phyloP scores from a whole-genome alignment of 2,113 vertebrate genomes.

The Muscicapa adusta region DNA sequence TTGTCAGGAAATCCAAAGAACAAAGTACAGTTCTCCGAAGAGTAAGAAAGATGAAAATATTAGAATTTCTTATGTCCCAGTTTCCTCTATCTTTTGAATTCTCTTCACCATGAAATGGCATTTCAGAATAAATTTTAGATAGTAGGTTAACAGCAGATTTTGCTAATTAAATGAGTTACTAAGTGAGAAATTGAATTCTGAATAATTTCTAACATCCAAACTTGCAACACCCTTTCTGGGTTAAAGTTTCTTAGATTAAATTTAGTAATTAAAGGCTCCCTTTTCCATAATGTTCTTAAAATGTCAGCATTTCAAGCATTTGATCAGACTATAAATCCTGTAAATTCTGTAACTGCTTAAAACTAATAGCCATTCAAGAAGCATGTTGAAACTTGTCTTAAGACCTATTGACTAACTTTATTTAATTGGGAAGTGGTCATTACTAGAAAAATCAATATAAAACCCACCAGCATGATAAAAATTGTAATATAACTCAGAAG shows the following conservation, averaged over 20 bases:
- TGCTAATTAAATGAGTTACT: neutral
- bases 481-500: neutral
- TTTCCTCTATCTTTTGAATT: neutral
- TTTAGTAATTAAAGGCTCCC: neutral
- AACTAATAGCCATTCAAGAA: neutral
- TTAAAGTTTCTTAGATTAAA: neutral
- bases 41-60: neutral
- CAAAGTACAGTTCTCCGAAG: neutral
- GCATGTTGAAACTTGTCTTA: neutral
- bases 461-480: neutral
- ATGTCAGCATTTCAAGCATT: neutral
- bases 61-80: neutral
- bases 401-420: neutral
- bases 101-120: neutral
- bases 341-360: neutral
- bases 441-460: neutral
- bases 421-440: neutral
- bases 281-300: neutral
- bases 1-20: neutral
- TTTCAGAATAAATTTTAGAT: neutral
- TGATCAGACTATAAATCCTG: neutral
- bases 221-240: neutral
- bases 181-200: neutral
- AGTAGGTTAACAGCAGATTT: neutral
- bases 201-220: neutral